phyloP scores from a whole-genome alignment of 2,888 invertebrate genomes.

The Netelia inedita region DNA sequence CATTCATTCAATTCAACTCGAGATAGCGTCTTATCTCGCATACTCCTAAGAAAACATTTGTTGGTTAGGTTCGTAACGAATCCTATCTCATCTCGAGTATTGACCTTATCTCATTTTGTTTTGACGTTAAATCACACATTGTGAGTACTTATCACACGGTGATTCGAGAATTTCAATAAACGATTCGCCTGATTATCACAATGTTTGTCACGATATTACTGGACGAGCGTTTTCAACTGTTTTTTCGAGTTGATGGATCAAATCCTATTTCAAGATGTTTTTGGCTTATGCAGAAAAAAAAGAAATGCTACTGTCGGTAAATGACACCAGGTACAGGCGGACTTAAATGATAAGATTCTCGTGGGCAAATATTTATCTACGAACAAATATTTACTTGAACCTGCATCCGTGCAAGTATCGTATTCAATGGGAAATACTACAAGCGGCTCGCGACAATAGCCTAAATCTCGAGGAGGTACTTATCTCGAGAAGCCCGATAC shows the following conservation, averaged over 20 bases:
- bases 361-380: background rate
- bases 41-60: background rate
- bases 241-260: background rate
- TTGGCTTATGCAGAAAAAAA: background rate
- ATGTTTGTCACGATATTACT: too few relatives aligned
- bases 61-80: too few relatives aligned
- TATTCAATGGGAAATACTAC: background rate
- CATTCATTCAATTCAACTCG: background rate
- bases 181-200: too few relatives aligned
- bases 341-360: background rate
- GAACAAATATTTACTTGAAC: background rate
- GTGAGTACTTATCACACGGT: too few relatives aligned
- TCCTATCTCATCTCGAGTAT: too few relatives aligned
- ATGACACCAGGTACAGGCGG: background rate
- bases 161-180: too few relatives aligned
- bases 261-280: background rate
- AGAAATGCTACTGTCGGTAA: background rate
- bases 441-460: background rate
- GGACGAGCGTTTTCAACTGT: background rate
- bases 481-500: background rate
- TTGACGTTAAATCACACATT: too few relatives aligned
- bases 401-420: background rate
- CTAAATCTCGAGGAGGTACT: background rate
- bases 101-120: too few relatives aligned
- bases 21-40: background rate